These are phyloP conservation scores for Phataginus tricuspis DNA, from an alignment of 2,797 vertebrate species.

Conservation along the genomic window DNA sequence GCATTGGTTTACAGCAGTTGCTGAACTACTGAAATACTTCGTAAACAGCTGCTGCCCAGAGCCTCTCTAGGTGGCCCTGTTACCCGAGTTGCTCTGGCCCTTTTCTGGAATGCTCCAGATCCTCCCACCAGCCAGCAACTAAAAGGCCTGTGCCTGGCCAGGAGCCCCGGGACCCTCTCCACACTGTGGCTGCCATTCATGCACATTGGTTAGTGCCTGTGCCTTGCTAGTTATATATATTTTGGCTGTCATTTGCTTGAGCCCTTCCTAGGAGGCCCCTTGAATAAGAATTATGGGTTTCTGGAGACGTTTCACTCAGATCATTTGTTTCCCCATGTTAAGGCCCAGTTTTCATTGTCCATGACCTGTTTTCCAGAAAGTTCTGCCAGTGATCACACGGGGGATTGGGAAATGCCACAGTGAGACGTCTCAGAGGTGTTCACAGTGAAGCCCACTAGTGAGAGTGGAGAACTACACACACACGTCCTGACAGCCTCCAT, in stretches of 20 bases:
- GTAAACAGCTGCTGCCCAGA: background rate
- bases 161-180: background rate
- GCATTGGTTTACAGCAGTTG: background rate
- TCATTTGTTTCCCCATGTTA: constrained; percentile 16
- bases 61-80: background rate
- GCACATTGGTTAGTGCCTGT: background rate
- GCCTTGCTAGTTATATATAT: background rate
- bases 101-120: background rate
- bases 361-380: constrained; percentile 51
- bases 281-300: background rate
- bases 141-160: background rate
- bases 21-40: background rate
- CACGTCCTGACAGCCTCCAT: background rate
- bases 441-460: constrained; percentile 5
- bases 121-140: background rate
- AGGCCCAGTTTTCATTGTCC: background rate
- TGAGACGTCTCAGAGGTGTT: background rate
- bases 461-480: constrained; percentile 1
- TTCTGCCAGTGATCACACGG: constrained; percentile 35
- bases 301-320: background rate
- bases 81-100: background rate
- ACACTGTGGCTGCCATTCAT: background rate
- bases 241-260: background rate
- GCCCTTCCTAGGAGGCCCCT: background rate
- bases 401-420: background rate